These are phyloP conservation scores for Suillia variegata DNA, from an alignment of 2,888 invertebrate species.

Conservation along the genomic window DNA sequence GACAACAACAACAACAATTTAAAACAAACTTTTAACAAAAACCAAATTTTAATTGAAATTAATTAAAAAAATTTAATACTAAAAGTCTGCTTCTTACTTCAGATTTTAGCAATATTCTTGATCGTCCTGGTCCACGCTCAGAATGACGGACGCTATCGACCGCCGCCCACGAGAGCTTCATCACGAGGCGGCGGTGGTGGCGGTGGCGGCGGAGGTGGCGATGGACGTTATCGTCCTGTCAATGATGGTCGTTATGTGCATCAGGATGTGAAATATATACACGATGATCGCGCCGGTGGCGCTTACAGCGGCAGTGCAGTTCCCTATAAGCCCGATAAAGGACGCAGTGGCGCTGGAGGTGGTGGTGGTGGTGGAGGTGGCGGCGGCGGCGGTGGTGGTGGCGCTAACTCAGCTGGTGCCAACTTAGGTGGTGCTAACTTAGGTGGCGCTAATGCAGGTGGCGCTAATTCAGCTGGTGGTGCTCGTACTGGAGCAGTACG, in stretches of 20 bases:
- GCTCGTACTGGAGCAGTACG: slow-evolving; percentile 13
- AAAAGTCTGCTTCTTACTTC: no score
- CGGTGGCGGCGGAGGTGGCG: slow-evolving; percentile 41
- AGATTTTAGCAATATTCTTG: slow-evolving; percentile 19
- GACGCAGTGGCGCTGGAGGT: slow-evolving; percentile 36
- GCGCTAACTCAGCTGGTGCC: slow-evolving; percentile 17
- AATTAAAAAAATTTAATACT: no score
- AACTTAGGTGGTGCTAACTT: slow-evolving; percentile 17
- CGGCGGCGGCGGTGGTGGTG: slow-evolving; percentile 20
- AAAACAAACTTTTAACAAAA: no score
- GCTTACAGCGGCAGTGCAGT: slow-evolving; percentile 42
- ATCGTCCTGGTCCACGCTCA: slow-evolving; percentile 40
- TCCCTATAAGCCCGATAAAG: slow-evolving; percentile 39
- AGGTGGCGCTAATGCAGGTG: slow-evolving; percentile 35
- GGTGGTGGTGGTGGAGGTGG: slow-evolving; percentile 37
- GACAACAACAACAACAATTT: no score
- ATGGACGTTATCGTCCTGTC: slow-evolving; percentile 51
- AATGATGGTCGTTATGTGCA: slow-evolving; percentile 64
- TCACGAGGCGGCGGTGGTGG: slow-evolving; percentile 42
- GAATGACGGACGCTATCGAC: slow-evolving; percentile 61
- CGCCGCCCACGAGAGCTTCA: slow-evolving; percentile 44
- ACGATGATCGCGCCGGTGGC: slow-evolving; percentile 46
- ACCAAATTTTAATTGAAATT: no score
- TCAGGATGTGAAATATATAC: slow-evolving; percentile 51
- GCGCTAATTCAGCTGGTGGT: slow-evolving; percentile 34